phyloP scores from a whole-genome alignment of 2,888 invertebrate species.

The Lathronympha strigana region DNA sequence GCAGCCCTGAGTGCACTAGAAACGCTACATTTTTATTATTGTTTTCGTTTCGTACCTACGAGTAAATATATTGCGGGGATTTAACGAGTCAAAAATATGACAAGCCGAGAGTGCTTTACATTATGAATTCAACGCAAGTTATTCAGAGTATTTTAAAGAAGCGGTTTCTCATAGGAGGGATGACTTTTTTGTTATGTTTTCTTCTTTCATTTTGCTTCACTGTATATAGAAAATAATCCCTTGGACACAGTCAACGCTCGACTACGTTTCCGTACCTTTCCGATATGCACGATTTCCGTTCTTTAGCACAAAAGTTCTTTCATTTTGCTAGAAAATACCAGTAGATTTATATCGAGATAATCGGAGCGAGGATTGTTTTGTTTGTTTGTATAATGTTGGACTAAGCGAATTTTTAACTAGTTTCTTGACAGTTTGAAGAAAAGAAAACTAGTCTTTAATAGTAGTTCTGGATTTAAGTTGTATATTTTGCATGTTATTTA shows the following conservation, averaged over 20 bases:
- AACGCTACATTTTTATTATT: conserved; percentile 7
- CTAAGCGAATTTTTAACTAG: too few relatives aligned
- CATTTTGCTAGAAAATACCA: conserved; percentile 17
- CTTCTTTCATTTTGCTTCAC: not conserved
- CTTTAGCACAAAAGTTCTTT: conserved; percentile 33
- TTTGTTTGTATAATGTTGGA: not conserved
- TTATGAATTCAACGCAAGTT: conserved; percentile 8
- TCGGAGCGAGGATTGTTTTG: conserved; percentile 8
- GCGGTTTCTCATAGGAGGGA: not conserved
- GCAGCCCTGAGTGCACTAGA: conserved; percentile 10
- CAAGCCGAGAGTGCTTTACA: conserved; percentile 9
- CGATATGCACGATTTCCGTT: conserved; percentile 18
- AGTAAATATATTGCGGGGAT: conserved; percentile 17
- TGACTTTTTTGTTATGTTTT: not conserved
- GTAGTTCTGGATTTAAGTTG: too few relatives aligned
- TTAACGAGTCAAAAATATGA: conserved; percentile 17
- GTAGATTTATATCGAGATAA: conserved; percentile 17
- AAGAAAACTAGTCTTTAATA: too few relatives aligned
- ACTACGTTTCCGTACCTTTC: conserved; percentile 21
- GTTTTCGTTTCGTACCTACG: conserved; percentile 11
- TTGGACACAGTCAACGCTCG: not conserved
- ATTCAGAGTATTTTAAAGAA: too few relatives aligned
- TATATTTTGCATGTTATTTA: too few relatives aligned
- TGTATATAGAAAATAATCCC: conserved; percentile 5
- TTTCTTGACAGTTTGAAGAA: too few relatives aligned